Percentiles rank a stretch among this genome's conserved stretches.
Evolutionary conservation across 2,797 vertebrate species (phyloP).

Genomic region (Selene dorsalis): DNA sequence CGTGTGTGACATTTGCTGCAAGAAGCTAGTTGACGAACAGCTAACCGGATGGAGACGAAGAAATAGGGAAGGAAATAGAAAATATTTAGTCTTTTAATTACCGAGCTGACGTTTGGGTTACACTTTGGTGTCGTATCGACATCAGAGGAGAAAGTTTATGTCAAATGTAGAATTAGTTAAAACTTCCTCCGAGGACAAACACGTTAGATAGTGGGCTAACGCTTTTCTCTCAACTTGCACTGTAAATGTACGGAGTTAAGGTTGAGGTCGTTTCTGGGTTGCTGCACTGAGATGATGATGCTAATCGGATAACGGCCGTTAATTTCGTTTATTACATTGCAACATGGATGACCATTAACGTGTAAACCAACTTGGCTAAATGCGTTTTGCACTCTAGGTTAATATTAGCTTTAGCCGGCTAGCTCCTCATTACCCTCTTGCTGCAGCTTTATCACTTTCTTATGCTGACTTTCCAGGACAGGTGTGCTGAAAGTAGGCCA

Average conservation of each 20-base stretch:
- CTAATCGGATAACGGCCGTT: conserved; percentile 6
- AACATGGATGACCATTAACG: conserved; percentile 29
- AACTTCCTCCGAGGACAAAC: conserved; percentile 53
- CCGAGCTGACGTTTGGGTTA: neutral
- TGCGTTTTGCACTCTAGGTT: conserved; percentile 75
- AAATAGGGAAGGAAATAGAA: conserved; percentile 32
- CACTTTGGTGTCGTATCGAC: neutral
- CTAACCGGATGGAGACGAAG: conserved; percentile 58
- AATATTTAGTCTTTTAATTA: conserved; percentile 23
- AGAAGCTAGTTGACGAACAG: conserved; percentile 62
- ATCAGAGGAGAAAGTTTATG: conserved; percentile 15
- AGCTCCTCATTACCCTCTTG: conserved; percentile 54
- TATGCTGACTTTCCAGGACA: conserved; percentile 66
- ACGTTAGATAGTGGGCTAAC: conserved; percentile 58
- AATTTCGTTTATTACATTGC: neutral
- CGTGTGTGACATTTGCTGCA: conserved; percentile 84
- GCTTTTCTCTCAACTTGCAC: conserved; percentile 55
- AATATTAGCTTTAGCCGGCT: conserved; percentile 76
- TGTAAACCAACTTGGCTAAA: conserved; percentile 33
- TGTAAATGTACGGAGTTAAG: conserved; percentile 36
- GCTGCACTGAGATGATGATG: conserved; percentile 9
- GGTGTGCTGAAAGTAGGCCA: conserved; percentile 72
- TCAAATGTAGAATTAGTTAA: conserved; percentile 29
- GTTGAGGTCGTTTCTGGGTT: conserved; percentile 31
- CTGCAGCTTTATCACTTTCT: conserved; percentile 64